phyloP scores from a whole-genome alignment of 2,888 invertebrate species.

The Lepeophtheirus nordmannii region DNA sequence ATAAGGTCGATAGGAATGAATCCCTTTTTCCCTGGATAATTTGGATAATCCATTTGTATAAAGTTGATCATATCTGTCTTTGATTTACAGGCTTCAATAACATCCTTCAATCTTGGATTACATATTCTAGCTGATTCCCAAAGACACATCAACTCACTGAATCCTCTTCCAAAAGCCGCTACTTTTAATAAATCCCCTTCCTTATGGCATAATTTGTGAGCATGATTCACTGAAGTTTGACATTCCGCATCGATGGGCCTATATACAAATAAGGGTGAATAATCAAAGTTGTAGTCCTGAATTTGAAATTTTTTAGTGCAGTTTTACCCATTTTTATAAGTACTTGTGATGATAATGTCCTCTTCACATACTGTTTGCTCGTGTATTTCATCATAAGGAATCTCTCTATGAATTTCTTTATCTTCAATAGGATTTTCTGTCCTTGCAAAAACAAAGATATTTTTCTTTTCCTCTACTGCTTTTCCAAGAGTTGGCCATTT shows the following conservation, averaged over 20 bases:
- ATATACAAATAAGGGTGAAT: background rate
- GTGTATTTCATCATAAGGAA: background rate
- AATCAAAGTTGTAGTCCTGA: too few species aligned
- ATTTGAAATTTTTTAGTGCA: too few species aligned
- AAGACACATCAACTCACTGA: constrained; percentile 8
- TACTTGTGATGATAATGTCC: background rate
- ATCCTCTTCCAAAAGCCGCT: background rate
- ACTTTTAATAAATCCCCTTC: constrained; percentile 10
- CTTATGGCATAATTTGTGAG: background rate
- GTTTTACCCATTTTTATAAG: background rate
- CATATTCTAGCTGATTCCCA: constrained; percentile 20
- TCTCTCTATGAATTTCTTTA: background rate
- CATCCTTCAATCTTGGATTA: background rate
- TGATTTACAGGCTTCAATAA: constrained; percentile 7
- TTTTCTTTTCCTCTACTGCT: constrained; percentile 12
- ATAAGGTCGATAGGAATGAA: background rate
- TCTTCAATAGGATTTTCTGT: background rate
- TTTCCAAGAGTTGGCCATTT: constrained; percentile 19
- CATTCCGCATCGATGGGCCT: background rate
- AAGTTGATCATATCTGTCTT: constrained; percentile 6
- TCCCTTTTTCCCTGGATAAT: background rate
- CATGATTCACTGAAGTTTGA: background rate
- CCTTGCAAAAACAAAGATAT: constrained; percentile 13
- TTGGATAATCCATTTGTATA: constrained; percentile 15
- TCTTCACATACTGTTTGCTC: background rate